phyloP scores from a whole-genome alignment of 2,888 invertebrate species.

The Lasioglossum villosulum region DNA sequence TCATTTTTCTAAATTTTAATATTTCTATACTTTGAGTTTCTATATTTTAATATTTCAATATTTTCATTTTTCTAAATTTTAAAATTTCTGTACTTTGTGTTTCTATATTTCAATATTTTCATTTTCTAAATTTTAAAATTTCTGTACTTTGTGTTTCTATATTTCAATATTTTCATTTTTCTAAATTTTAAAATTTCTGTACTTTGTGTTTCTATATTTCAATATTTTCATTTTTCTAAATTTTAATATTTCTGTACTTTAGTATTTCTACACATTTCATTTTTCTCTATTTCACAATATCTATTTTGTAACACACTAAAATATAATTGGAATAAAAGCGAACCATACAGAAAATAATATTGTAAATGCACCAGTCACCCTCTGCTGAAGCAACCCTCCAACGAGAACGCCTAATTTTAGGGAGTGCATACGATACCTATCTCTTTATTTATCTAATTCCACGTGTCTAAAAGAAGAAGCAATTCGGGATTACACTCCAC shows the following conservation, averaged over 20 bases:
- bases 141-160: too few relatives aligned
- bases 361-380: not conserved
- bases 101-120: not conserved
- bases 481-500: slow-evolving; percentile 25
- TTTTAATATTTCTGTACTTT: not conserved
- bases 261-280: not conserved
- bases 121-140: too few relatives aligned
- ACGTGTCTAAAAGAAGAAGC: slow-evolving; percentile 21
- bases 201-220: not conserved
- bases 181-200: not conserved
- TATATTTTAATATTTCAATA: not conserved
- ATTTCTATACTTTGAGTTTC: not conserved
- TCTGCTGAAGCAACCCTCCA: not conserved
- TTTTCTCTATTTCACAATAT: not conserved
- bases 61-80: not conserved
- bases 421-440: slow-evolving; percentile 20
- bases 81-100: too few relatives aligned
- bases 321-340: not conserved
- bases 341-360: not conserved
- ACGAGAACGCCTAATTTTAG: slow-evolving; percentile 11
- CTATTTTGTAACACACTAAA: not conserved
- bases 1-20: not conserved
- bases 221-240: not conserved
- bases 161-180: not conserved
- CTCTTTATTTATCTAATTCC: slow-evolving; percentile 25